phyloP scores from a whole-genome alignment of 1,140 invertebrate genomes.

The Homalodisca vitripennis region DNA sequence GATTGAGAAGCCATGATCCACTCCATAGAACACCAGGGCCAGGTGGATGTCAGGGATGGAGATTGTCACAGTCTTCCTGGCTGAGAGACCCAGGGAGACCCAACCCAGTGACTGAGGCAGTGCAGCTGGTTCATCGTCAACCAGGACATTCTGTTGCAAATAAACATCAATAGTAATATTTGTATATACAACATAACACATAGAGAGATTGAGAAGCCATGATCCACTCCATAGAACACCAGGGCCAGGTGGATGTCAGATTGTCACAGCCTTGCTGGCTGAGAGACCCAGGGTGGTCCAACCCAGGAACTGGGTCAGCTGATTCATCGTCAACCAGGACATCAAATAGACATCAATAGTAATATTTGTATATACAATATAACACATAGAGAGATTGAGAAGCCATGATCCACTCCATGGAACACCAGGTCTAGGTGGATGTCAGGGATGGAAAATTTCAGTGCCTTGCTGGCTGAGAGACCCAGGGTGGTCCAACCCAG shows the following conservation, averaged over 20 bases:
- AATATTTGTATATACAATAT: too few species aligned
- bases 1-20: constrained; percentile 53
- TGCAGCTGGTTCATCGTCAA: constrained; percentile 5
- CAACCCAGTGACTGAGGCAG: constrained; percentile 36
- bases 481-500: constrained; percentile 47
- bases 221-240: constrained; percentile 36
- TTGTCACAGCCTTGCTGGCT: neutral
- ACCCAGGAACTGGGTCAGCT: neutral
- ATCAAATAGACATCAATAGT: too few species aligned
- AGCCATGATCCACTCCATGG: constrained; percentile 43
- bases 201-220: constrained; percentile 57
- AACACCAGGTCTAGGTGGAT: constrained; percentile 40
- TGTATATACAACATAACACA: too few species aligned
- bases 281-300: constrained; percentile 49
- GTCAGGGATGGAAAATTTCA: neutral
- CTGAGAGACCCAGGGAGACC: constrained; percentile 47
- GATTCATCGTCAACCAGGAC: constrained; percentile 10
- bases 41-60: constrained; percentile 33
- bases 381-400: too few species aligned
- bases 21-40: constrained; percentile 38
- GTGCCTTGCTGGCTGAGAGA: constrained; percentile 40
- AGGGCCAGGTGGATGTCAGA: constrained; percentile 37
- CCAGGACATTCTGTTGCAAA: neutral
- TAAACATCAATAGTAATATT: too few species aligned
- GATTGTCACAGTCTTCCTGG: neutral